Base-by-base conservation (phyloP, 2,888 invertebrate species). In the Phortica okadai region DNA sequence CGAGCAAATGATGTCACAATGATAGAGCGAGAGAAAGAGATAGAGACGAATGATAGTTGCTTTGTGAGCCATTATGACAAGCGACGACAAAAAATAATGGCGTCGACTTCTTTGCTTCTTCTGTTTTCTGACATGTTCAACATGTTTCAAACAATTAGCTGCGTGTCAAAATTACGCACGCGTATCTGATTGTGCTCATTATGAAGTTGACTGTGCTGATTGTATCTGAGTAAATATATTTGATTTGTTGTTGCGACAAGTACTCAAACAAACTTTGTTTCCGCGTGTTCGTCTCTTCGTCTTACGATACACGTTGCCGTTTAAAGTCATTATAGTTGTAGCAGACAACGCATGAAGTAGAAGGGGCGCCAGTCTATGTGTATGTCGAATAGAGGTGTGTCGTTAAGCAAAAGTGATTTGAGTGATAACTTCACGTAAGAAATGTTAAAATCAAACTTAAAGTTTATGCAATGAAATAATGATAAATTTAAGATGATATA, bases 201-300 rank as follows among this genome's bases (percentile, higher is more conserved):
- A 41, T 42, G 41, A 66, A 66, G 42, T 59, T 59, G 59, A 59
- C 59, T 59, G 62, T 66, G 64, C 45, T 69, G 44, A 45, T 69
- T 69, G 45, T 69, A 69, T 69, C 69, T 69, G n/a, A 41, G 41
- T 69, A 69, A 16, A 16, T 44, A 44, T 69, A 45, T 69, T 69
- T 69, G 69, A 45, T 69, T 69, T 69, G 69, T 69, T 69, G 69
- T 69, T 21, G 45, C 21, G 44, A 69, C 69, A 69, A 50, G 69
- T 69, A 42, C 69, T 45, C 42, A 69, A 69, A 69, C 69, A 69
- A 21, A 45, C n/a, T 16, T 21, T 14, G 33, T 64, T 25, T 33
- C 64, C 41, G 41, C 64, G 41, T 41, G 7, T 41, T 10, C 41
- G 1, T 50, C 10, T 50, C 14, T 50, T 11, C 50, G 45, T 1